A percentile compares a stretch with the other conserved stretches of the same genome.
These are phyloP conservation scores for Odontocerum albicorne DNA, from an alignment of 2,888 invertebrate genomes.

Conservation along the genomic window DNA sequence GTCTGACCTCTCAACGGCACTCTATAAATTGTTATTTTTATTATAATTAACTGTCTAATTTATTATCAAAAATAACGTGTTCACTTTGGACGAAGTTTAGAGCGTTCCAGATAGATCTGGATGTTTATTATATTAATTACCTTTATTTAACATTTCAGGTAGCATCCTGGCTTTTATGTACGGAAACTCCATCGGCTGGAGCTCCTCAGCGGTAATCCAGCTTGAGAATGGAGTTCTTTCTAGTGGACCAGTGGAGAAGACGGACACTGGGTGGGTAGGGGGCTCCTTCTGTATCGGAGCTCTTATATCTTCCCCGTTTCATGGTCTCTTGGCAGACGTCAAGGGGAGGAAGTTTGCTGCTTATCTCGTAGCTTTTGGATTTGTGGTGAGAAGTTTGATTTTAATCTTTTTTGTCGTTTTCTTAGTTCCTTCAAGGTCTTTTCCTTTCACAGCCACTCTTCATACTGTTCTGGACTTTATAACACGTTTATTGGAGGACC, in stretches of 20 bases:
- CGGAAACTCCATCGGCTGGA: constrained; percentile 29
- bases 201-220: constrained; percentile 24
- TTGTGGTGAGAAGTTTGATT: constrained; percentile 47
- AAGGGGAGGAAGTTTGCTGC: constrained; percentile 53
- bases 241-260: constrained; percentile 4
- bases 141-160: no score
- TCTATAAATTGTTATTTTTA: no score
- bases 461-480: no score
- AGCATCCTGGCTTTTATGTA: constrained; percentile 25
- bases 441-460: no score
- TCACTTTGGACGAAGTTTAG: no score
- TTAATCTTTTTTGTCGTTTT: not conserved
- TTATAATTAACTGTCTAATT: no score
- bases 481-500: no score
- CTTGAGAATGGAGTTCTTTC: constrained; percentile 15
- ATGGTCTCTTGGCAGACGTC: constrained; percentile 52
- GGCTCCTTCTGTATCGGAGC: constrained; percentile 48
- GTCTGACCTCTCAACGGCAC: no score
- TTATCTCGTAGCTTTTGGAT: constrained; percentile 47
- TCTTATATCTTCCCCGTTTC: constrained; percentile 51
- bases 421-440: no score
- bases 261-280: constrained; percentile 28
- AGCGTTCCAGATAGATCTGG: no score
- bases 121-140: no score
- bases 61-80: no score